A percentile compares a stretch with the other conserved stretches of the same genome.
phyloP scores from a whole-genome alignment of 2,797 vertebrate species.

The Botia kubotai region DNA sequence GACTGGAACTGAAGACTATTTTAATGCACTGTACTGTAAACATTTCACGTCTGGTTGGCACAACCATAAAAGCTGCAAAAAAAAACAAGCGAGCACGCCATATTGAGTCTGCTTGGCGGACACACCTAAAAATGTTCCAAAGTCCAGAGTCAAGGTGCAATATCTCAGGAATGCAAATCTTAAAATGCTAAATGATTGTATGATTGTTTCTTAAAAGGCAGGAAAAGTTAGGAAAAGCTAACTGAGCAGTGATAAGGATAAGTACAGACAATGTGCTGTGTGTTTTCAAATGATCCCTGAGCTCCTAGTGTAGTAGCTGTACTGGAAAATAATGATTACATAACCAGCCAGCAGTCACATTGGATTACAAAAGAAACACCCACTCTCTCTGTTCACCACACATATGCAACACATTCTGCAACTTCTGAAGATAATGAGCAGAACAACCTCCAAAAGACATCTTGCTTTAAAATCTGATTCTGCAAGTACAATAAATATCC shows the following conservation, averaged over 20 bases:
- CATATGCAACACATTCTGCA: background rate
- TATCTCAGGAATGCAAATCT: background rate
- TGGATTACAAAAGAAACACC: constrained; percentile 50
- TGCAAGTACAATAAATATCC: background rate
- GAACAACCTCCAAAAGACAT: background rate
- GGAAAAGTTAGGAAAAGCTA: too few relatives aligned
- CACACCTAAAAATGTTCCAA: constrained; percentile 41
- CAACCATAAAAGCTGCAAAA: constrained; percentile 30
- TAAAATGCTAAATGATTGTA: background rate
- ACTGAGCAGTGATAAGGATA: background rate
- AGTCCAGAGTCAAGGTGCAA: constrained; percentile 47
- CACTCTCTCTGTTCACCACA: constrained; percentile 8
- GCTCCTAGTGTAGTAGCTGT: constrained; percentile 43
- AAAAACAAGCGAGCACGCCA: constrained; percentile 43
- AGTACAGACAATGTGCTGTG: constrained; percentile 41
- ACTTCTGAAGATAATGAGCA: background rate
- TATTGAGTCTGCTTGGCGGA: constrained; percentile 22
- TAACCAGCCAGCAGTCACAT: constrained; percentile 62
- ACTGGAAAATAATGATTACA: constrained; percentile 65
- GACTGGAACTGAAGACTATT: background rate
- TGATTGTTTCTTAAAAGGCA: constrained; percentile 19
- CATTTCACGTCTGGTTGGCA: background rate
- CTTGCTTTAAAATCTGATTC: background rate
- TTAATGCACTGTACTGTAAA: background rate
- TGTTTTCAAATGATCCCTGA: constrained; percentile 61